phyloP scores from a whole-genome alignment of 2,888 invertebrate species.

The Dorcus parallelipipedus region DNA sequence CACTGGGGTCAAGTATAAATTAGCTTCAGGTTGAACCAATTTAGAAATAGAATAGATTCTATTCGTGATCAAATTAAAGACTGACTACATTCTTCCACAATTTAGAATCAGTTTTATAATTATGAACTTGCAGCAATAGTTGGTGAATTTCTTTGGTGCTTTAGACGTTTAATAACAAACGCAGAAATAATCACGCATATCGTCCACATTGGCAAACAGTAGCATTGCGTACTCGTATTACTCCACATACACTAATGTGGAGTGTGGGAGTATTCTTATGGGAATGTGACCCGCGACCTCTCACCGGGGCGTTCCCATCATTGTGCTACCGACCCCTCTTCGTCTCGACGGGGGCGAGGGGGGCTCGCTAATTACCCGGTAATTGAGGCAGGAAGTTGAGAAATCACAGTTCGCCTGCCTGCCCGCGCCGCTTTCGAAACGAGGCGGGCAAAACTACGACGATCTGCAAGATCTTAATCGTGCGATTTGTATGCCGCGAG shows the following conservation, averaged over 20 bases:
- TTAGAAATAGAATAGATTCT: too few relatives aligned
- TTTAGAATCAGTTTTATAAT: too few relatives aligned
- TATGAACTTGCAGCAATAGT: too few relatives aligned
- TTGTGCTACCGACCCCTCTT: slow-evolving; percentile 42
- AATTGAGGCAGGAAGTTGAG: slow-evolving; percentile 50
- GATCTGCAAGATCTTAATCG: slow-evolving; percentile 13
- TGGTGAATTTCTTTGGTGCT: too few relatives aligned
- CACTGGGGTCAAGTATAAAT: too few relatives aligned
- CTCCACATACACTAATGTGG: slow-evolving; percentile 39
- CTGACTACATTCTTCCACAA: too few relatives aligned
- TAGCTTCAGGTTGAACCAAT: too few relatives aligned
- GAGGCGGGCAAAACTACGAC: slow-evolving; percentile 8
- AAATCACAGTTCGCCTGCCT: slow-evolving; percentile 33
- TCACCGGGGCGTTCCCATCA: slow-evolving; percentile 50
- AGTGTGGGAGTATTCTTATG: slow-evolving; percentile 52
- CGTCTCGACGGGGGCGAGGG: slow-evolving; percentile 27
- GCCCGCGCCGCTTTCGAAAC: slow-evolving; percentile 17
- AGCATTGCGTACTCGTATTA: slow-evolving; percentile 22
- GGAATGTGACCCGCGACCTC: slow-evolving; percentile 50
- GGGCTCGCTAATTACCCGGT: slow-evolving; percentile 46
- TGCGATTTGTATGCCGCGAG: background rate
- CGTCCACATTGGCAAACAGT: background rate
- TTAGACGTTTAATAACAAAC: background rate
- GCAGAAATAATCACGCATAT: too few relatives aligned
- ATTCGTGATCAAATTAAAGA: too few relatives aligned